Percentiles rank a stretch among this genome's conserved stretches.
These are phyloP conservation scores for Pelochelys cantorii DNA, from an alignment of 2,797 vertebrate species.

Conservation along the genomic window DNA sequence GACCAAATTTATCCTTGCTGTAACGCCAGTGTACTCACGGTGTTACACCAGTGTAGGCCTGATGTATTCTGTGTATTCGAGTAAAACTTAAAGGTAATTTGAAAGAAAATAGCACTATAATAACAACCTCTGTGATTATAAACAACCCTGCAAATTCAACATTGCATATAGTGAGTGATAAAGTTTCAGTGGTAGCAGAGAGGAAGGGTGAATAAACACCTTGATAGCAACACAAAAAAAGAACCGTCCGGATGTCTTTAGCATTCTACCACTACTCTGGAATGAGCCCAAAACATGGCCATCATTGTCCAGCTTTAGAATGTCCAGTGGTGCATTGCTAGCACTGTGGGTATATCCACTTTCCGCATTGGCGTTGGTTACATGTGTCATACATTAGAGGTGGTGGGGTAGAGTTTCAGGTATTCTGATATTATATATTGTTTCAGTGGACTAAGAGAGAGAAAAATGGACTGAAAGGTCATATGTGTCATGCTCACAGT, in stretches of 20 bases:
- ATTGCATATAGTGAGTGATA: neutral
- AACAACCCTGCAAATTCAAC: neutral
- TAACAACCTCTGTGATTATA: neutral
- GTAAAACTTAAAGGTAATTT: neutral
- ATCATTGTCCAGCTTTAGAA: neutral
- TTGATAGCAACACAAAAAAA: neutral
- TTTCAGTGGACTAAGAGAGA: neutral
- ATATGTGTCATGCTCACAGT: neutral
- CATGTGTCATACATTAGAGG: neutral
- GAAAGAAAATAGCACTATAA: neutral
- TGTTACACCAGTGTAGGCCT: neutral
- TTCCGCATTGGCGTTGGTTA: neutral
- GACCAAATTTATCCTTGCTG: accelerated
- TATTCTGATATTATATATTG: neutral
- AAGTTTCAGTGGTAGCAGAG: neutral
- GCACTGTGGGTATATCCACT: neutral
- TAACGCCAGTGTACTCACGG: neutral
- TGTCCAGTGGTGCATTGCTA: neutral
- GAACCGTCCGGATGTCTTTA: neutral
- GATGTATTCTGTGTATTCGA: neutral
- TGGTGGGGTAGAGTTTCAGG: neutral
- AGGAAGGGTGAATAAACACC: neutral
- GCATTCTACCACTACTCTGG: neutral
- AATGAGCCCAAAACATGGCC: neutral
- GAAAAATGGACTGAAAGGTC: neutral